Evolutionary conservation across 2,113 vertebrate species (phyloP).

Genomic region (Dromaius novaehollandiae): DNA sequence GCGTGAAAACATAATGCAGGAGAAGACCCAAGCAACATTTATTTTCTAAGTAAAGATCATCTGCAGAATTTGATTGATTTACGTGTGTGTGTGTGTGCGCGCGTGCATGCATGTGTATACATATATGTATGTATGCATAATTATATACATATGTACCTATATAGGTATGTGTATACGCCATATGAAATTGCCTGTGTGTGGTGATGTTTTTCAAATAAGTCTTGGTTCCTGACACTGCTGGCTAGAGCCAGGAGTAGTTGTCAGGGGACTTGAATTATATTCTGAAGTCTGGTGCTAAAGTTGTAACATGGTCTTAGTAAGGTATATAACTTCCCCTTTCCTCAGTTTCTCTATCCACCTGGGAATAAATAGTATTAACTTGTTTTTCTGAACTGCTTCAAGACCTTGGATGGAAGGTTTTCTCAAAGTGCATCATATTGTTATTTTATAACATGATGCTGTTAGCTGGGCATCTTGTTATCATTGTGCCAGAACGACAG

Average conservation of each 20-base stretch:
- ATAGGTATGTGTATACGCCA: background rate
- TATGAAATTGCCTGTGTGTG: constrained; percentile 21
- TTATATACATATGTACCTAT: too few relatives aligned
- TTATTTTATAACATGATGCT: background rate
- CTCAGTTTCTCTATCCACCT: background rate
- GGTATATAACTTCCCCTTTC: background rate
- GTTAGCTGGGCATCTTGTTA: constrained; percentile 12
- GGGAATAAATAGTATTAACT: background rate
- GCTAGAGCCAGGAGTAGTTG: background rate
- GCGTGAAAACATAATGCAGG: background rate
- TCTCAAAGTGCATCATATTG: fast-evolving
- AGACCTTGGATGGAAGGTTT: background rate
- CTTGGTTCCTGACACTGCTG: constrained; percentile 43
- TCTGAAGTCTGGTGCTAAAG: background rate
- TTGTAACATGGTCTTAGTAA: background rate
- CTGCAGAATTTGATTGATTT: background rate
- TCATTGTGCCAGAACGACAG: constrained; percentile 13
- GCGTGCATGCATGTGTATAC: too few relatives aligned
- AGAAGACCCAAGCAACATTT: background rate
- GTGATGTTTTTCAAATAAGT: background rate
- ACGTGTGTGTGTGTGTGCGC: background rate
- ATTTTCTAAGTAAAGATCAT: background rate
- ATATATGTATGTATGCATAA: background rate
- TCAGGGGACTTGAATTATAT: background rate
- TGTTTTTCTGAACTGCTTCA: background rate